Evolutionary conservation across 2,888 invertebrate species (phyloP).

Genomic region (Eustalomyia histrio): DNA sequence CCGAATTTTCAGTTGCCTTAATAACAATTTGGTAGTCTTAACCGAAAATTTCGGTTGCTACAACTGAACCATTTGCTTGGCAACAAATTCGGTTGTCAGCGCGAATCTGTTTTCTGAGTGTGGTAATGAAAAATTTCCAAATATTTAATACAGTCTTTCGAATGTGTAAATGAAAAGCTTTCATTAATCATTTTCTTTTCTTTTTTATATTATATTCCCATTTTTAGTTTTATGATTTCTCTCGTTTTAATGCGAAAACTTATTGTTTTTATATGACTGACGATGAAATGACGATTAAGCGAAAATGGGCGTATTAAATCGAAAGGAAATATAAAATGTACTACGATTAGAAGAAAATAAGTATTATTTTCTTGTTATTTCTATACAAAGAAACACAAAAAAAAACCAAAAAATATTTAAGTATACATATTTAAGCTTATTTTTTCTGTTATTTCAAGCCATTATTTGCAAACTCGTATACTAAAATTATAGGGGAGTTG

Average conservation of each 20-base stretch:
- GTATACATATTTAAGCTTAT: neutral
- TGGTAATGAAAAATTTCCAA: no score
- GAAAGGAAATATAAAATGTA: neutral
- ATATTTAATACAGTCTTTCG: neutral
- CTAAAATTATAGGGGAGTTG: neutral
- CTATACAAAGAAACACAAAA: neutral
- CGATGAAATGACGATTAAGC: slow-evolving; percentile 19
- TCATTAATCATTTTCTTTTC: slow-evolving; percentile 35
- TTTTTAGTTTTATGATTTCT: slow-evolving; percentile 28
- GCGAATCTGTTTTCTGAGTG: no score
- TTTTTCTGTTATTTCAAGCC: neutral
- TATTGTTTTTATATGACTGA: neutral
- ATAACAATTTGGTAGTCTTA: no score
- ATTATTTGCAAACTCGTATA: neutral
- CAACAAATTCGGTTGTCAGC: no score
- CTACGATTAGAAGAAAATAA: neutral
- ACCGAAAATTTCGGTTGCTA: no score
- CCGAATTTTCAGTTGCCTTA: no score
- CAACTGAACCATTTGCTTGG: no score
- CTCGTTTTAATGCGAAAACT: slow-evolving; percentile 16
- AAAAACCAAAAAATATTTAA: neutral
- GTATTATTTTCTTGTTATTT: neutral
- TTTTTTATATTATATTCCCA: slow-evolving; percentile 11
- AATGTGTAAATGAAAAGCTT: slow-evolving; percentile 17
- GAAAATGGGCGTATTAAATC: neutral